Percentiles rank a stretch among this genome's conserved stretches.
Conservation (phyloP, 2,797 vertebrate species). For the Danio aesculapii region DNA sequence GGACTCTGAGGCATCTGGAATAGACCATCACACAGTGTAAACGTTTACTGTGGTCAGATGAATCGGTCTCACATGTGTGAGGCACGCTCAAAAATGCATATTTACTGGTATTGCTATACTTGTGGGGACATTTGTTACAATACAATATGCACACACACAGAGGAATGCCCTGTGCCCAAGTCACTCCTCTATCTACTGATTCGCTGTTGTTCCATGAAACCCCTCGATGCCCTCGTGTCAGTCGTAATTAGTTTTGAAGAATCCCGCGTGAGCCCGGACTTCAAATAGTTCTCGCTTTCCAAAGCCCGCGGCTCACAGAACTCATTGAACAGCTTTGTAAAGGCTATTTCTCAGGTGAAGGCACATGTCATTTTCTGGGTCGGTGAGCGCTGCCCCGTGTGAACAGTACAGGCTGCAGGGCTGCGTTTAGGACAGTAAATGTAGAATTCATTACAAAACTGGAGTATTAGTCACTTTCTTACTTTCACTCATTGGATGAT, state of each 20-base stretch:
- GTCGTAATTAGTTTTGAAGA: constrained; percentile 59
- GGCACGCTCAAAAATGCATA: too few relatives aligned
- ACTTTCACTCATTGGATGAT: not conserved
- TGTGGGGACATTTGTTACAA: too few relatives aligned
- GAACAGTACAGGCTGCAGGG: not conserved
- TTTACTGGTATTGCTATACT: too few relatives aligned
- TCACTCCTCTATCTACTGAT: not conserved
- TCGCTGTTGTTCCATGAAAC: constrained; percentile 55
- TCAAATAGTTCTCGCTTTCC: constrained; percentile 53
- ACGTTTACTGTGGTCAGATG: too few relatives aligned
- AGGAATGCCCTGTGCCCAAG: constrained; percentile 20
- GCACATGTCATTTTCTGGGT: constrained; percentile 25
- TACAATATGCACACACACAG: too few relatives aligned
- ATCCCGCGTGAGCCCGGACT: constrained; percentile 54
- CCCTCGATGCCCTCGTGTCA: constrained; percentile 37
- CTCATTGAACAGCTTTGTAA: constrained; percentile 54
- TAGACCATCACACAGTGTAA: too few relatives aligned
- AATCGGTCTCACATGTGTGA: too few relatives aligned
- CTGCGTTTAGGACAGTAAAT: not conserved
- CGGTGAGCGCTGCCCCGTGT: not conserved
- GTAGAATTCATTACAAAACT: not conserved
- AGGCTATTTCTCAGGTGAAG: constrained; percentile 32
- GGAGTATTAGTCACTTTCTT: not conserved
- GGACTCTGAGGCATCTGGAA: too few relatives aligned
- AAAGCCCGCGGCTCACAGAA: constrained; percentile 52